Percentiles rank a stretch among this genome's conserved stretches.
Evolutionary conservation across 1,140 invertebrate genomes (phyloP).

Genomic region (Micrasema minimum): DNA sequence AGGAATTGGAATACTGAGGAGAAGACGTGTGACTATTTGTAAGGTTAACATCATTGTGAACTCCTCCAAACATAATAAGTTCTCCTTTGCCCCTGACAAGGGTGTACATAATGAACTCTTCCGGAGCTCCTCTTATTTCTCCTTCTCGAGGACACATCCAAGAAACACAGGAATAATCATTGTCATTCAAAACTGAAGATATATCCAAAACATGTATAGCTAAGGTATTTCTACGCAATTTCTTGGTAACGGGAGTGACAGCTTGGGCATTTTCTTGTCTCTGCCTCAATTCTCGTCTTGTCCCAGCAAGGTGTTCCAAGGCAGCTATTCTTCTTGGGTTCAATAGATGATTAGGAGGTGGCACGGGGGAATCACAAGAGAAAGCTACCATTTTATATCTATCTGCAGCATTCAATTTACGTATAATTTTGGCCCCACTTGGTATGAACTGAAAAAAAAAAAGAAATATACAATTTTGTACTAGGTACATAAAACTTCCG

Average conservation of each 20-base stretch:
- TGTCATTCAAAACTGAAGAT: conserved; percentile 73
- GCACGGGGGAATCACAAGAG: conserved; percentile 64
- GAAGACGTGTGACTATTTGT: conserved; percentile 64
- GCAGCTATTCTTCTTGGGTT: conserved; percentile 64
- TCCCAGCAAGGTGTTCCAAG: conserved; percentile 56
- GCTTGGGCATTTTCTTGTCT: conserved; percentile 57
- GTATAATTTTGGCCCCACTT: conserved; percentile 64
- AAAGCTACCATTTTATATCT: conserved; percentile 71
- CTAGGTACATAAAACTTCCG: too few species aligned
- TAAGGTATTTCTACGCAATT: conserved; percentile 72
- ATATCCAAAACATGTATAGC: conserved; percentile 91
- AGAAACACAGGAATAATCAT: conserved; percentile 72
- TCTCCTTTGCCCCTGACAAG: conserved; percentile 90
- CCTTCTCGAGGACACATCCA: conserved; percentile 80
- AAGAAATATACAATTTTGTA: too few species aligned
- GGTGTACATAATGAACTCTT: conserved; percentile 91
- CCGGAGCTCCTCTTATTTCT: conserved; percentile 75
- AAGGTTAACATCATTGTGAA: conserved; percentile 77
- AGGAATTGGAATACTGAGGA: conserved; percentile 80
- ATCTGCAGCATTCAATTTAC: conserved; percentile 67
- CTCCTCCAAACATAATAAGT: conserved; percentile 94
- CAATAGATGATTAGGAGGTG: conserved; percentile 60
- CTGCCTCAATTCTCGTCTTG: conserved; percentile 50
- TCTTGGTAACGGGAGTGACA: conserved; percentile 61
- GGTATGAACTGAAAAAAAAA: conserved; percentile 58